Evolutionary conservation across 53 echinoderm and acorn worm species (phyloP), one percentile per base, ranked within the genome.

Genomic region (Stichopus horrens): DNA sequence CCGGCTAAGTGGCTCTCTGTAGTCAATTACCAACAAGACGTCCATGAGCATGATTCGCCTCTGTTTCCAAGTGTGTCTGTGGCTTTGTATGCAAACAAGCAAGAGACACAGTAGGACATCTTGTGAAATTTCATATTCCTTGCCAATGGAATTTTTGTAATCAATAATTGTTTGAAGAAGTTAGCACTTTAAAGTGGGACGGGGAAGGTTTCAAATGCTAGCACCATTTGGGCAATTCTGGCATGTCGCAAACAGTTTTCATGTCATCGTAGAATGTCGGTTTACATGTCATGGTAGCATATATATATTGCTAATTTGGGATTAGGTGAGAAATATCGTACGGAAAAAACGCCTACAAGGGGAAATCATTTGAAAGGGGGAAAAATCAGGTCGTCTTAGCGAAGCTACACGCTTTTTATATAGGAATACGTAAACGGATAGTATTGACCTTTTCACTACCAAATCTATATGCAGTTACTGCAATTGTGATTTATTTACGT

Each of bases 1-100:
- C 52, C 71, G 68, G 86, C 68, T 13, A 86, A 86, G 55, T 86
- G 74, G 71, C 86, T 86, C 7, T 86, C 86, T 14, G 74, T 86
- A 14, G 86, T 73, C 53, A 86, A 86, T 55, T 73, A 86, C 54
- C 52, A 71, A 3, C 86, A 86, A 55, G 55, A 73, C 51, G 71
- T 22, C 8, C 86, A 86, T 53, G 52, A 73, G 9, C 86, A 86
- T 20, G 86, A 23, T 6, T 18, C 51, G 6, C 23, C 66, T 5
- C 52, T 53, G 8, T 86, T 86, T 53, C 68, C 68, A 7, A 79
- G 56, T 54, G 14, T 76, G 19, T 19, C 10, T 76, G 10, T 4
- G 9, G 14, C 10, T 4, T 76, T 11, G 52, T 19, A 63, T 10
- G 7, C 11, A 63, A 63, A 63, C 14, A 14, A 60, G 14, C 63